Conservation (phyloP, 2,797 vertebrate genomes). For the Hydrophis major region DNA sequence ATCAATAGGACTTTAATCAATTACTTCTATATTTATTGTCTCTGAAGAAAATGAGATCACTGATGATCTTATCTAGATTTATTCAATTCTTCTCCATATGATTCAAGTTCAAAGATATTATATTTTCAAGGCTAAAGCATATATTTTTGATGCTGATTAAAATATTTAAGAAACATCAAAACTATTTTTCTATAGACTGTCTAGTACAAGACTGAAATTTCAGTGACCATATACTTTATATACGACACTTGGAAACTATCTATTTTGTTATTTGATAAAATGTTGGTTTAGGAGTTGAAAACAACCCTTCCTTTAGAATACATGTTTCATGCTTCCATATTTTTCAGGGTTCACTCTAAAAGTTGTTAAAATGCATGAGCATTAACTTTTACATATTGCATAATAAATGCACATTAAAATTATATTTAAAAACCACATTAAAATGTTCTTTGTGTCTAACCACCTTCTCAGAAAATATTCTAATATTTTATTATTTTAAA, state of each 20-base stretch:
- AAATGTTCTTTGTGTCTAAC: constrained; percentile 29
- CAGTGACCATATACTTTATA: constrained; percentile 46
- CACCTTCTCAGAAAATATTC: constrained; percentile 17
- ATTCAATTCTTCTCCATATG: constrained; percentile 4
- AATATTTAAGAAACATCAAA: constrained; percentile 55
- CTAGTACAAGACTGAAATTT: constrained; percentile 49
- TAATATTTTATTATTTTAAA: constrained; percentile 13
- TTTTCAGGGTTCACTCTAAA: constrained; percentile 32
- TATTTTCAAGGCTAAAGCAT: constrained; percentile 32
- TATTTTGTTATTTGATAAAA: constrained; percentile 51
- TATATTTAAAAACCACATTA: constrained; percentile 29
- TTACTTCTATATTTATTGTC: accelerated
- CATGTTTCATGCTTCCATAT: constrained; percentile 24
- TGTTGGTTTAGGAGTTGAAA: constrained; percentile 49
- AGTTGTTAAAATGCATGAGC: constrained; percentile 29
- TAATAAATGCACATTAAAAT: constrained; percentile 41
- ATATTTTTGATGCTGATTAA: neutral
- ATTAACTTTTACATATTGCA: constrained; percentile 3
- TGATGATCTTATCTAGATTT: neutral
- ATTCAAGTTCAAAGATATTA: neutral
- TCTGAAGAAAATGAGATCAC: constrained; percentile 6
- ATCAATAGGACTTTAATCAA: neutral
- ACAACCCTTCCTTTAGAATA: constrained; percentile 46
- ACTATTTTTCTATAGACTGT: constrained; percentile 38
- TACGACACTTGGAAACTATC: constrained; percentile 62